Conservation (phyloP, 2,113 vertebrate species). For the Gallinago paraguaiae region DNA sequence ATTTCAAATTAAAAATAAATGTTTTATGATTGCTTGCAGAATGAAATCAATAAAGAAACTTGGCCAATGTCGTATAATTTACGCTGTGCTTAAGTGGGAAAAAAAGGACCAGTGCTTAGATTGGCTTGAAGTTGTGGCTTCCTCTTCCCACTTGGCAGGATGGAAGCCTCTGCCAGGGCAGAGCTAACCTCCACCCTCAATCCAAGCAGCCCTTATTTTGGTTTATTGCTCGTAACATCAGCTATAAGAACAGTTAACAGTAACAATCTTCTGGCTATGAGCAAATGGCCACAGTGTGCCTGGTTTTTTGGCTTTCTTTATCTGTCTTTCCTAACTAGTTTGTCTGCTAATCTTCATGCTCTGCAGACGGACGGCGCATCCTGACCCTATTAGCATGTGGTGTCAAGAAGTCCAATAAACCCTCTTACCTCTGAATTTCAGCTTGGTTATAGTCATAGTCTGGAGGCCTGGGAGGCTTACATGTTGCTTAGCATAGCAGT, state of each 20-base stretch:
- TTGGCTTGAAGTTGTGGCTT: background rate
- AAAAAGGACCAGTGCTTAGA: background rate
- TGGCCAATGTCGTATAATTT: background rate
- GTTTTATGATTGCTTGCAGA: constrained; percentile 18
- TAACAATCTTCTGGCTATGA: background rate
- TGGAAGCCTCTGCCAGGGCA: background rate
- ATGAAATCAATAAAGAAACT: constrained; percentile 17
- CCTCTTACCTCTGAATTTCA: background rate
- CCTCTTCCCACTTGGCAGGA: background rate
- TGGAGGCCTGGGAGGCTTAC: background rate
- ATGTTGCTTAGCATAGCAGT: background rate
- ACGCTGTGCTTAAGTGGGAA: background rate
- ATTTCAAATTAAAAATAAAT: constrained; percentile 40
- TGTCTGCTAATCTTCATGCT: background rate
- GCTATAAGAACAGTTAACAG: background rate
- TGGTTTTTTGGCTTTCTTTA: background rate
- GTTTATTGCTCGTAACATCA: background rate
- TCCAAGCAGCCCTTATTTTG: background rate
- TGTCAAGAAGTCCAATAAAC: background rate
- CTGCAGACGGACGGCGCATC: background rate
- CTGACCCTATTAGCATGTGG: background rate
- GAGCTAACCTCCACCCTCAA: background rate
- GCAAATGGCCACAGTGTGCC: background rate
- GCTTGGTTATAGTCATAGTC: background rate
- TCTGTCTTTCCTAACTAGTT: background rate